Conservation (phyloP, 2,888 invertebrate genomes). For the Agrotis clavis region DNA sequence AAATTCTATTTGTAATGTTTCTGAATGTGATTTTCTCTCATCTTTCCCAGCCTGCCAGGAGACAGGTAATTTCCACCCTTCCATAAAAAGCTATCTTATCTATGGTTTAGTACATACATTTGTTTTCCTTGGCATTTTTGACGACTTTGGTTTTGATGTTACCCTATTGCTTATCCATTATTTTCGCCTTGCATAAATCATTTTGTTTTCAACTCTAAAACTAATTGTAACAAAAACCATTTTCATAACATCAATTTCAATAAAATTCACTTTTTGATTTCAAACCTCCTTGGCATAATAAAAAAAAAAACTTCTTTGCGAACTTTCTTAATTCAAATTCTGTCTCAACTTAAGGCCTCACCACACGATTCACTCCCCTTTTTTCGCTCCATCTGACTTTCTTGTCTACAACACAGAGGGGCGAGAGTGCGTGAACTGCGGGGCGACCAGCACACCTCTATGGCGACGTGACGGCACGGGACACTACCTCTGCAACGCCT, state of each 20-base stretch:
- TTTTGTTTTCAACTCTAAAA: conserved; percentile 20
- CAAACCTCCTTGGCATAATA: neutral
- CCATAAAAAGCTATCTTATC: conserved; percentile 67
- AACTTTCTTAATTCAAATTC: conserved; percentile 21
- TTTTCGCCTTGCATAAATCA: conserved; percentile 28
- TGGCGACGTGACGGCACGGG: conserved; percentile 99
- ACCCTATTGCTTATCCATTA: conserved; percentile 40
- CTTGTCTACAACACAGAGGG: conserved; percentile 93
- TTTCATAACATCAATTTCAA: conserved; percentile 11
- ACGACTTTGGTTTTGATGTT: conserved; percentile 60
- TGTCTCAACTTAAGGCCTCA: conserved; percentile 25
- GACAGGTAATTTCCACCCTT: conserved; percentile 85
- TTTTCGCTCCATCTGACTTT: conserved; percentile 39
- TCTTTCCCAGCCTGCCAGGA: conserved; percentile 92
- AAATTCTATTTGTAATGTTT: conserved; percentile 88
- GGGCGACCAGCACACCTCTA: conserved; percentile 99
- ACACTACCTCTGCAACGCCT: conserved; percentile 99
- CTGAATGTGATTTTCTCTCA: conserved; percentile 91
- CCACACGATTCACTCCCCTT: neutral
- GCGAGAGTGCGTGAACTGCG: conserved; percentile 99
- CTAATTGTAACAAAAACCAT: conserved; percentile 2
- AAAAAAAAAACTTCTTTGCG: conserved; percentile 12
- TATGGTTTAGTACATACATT: conserved; percentile 57
- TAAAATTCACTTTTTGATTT: conserved; percentile 1
- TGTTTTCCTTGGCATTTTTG: conserved; percentile 49